These are phyloP conservation scores for Aratinga solstitialis DNA, from an alignment of 2,797 vertebrate genomes.

Conservation along the genomic window DNA sequence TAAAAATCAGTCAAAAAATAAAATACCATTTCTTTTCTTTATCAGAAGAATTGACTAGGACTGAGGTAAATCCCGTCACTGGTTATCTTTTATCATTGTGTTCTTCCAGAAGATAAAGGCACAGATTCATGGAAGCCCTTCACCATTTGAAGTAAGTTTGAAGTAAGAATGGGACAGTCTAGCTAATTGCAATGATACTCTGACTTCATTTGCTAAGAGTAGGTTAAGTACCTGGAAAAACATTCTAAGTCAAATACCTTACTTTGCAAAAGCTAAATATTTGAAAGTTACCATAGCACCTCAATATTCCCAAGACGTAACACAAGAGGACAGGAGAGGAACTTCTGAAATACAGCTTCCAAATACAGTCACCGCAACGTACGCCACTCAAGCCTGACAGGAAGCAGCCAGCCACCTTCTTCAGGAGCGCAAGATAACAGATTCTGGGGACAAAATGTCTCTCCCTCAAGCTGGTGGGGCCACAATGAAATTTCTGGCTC, in stretches of 20 bases:
- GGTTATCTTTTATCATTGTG: background rate
- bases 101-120: slow-evolving; percentile 12
- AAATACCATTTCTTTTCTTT: background rate
- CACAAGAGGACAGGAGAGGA: slow-evolving; percentile 53
- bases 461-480: background rate
- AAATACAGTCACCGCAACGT: background rate
- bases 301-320: slow-evolving; percentile 64
- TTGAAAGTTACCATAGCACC: slow-evolving; percentile 70
- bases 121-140: background rate
- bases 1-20: slow-evolving; percentile 22
- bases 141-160: background rate
- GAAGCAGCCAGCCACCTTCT: background rate
- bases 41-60: slow-evolving; percentile 19
- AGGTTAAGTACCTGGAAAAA: slow-evolving; percentile 70
- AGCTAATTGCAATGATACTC: background rate
- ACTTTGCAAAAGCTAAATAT: slow-evolving; percentile 64
- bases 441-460: background rate
- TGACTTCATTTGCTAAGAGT: slow-evolving; percentile 33
- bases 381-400: background rate
- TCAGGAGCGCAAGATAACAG: background rate
- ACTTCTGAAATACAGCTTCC: slow-evolving; percentile 39
- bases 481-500: background rate
- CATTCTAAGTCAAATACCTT: slow-evolving; percentile 65
- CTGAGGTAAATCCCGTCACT: background rate
- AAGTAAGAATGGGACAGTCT: background rate